phyloP scores from a whole-genome alignment of 2,113 vertebrate genomes.

The Lipophrys pholis region DNA sequence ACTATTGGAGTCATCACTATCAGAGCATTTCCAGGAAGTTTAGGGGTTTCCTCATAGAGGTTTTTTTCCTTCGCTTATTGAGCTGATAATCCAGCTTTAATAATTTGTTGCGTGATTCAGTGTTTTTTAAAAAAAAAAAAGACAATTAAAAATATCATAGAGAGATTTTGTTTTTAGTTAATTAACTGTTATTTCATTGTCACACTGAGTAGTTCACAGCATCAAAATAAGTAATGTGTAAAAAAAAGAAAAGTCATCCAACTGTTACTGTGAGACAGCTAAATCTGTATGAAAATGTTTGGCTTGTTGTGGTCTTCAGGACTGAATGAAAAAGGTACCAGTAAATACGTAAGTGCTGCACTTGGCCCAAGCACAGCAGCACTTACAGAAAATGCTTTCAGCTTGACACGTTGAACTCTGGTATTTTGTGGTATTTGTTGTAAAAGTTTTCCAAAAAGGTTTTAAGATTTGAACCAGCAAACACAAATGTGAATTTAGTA shows the following conservation, averaged over 20 bases:
- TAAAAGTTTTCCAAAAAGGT: background rate
- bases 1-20: slow-evolving; percentile 10
- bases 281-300: slow-evolving; percentile 1
- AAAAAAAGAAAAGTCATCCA: background rate
- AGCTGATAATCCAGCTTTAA: background rate
- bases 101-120: background rate
- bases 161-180: slow-evolving; percentile 25
- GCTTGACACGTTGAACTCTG: background rate
- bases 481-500: background rate
- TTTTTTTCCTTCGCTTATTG: slow-evolving; percentile 2
- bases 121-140: slow-evolving; percentile 18
- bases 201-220: slow-evolving; percentile 17
- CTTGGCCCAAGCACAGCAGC: background rate
- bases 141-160: background rate
- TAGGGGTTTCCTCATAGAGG: slow-evolving; percentile 1
- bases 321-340: background rate
- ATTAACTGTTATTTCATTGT: slow-evolving; percentile 20
- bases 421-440: background rate
- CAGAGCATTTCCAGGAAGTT: slow-evolving; percentile 12
- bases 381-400: background rate
- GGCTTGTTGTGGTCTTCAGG: background rate
- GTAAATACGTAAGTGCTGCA: background rate
- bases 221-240: slow-evolving; percentile 6
- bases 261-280: background rate
- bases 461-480: background rate